Percentiles rank a stretch among this genome's conserved stretches.
These are phyloP conservation scores for Lethenteron camtschaticum DNA, from an alignment of 2,113 vertebrate species.

Conservation along the genomic window DNA sequence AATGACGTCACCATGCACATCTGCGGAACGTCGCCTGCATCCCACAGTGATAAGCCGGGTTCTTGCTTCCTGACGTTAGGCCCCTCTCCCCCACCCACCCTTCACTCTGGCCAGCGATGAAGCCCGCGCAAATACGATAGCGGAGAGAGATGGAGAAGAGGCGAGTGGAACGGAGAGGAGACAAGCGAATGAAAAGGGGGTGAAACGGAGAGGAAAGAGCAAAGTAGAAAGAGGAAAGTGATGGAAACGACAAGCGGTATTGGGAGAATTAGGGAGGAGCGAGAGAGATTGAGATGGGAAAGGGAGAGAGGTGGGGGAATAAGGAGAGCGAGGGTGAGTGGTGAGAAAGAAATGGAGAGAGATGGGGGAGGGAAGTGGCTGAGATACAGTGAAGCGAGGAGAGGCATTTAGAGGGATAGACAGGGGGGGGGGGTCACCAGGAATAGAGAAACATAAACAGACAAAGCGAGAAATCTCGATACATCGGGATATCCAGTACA, in stretches of 20 bases:
- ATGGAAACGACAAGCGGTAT: not conserved
- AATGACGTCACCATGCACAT: no score
- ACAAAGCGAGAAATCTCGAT: no score
- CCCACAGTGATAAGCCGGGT: no score
- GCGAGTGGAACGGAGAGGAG: not conserved
- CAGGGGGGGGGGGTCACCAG: not conserved
- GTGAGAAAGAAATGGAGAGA: not conserved
- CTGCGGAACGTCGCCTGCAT: no score
- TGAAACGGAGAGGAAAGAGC: not conserved
- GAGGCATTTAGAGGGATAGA: not conserved
- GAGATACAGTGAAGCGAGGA: not conserved
- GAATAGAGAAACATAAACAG: no score
- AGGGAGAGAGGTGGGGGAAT: not conserved
- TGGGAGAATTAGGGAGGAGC: not conserved
- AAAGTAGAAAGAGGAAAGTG: not conserved
- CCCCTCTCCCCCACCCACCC: no score
- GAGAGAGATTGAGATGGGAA: not conserved
- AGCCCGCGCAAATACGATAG: no score
- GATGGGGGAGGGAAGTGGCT: not conserved
- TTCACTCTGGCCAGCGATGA: no score
- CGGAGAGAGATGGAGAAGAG: not conserved
- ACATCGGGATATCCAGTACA: no score
- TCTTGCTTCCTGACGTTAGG: no score
- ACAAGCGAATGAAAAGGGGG: not conserved
- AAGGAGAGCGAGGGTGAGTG: not conserved